phyloP scores from a whole-genome alignment of 2,113 vertebrate genomes.

The Rhagologus leucostigma region DNA sequence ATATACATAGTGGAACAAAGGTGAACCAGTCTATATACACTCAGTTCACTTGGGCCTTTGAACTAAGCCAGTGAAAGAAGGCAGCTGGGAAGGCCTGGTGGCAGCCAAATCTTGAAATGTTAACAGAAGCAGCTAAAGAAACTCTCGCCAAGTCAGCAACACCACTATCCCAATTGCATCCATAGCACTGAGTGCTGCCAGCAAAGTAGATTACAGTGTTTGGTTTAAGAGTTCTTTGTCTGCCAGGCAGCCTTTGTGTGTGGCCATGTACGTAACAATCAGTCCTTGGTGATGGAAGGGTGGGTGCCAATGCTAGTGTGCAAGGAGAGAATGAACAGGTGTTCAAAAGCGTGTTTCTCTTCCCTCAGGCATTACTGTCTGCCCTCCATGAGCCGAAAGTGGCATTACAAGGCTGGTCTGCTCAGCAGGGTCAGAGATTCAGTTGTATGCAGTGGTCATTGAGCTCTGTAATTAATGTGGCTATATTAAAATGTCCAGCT shows the following conservation, averaged over 20 bases:
- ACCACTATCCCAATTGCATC: neutral
- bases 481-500: neutral
- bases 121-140: constrained; percentile 1
- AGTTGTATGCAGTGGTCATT: neutral
- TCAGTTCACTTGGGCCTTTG: neutral
- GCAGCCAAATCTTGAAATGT: neutral
- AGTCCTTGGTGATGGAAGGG: neutral
- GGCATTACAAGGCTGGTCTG: neutral
- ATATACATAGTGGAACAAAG: neutral
- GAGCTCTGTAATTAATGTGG: constrained; percentile 24
- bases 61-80: neutral
- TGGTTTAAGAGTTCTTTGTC: constrained; percentile 8
- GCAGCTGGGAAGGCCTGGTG: neutral
- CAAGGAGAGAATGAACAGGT: neutral
- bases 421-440: neutral
- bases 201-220: constrained; percentile 21
- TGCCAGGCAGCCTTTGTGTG: constrained; percentile 55
- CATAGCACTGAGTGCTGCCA: constrained; percentile 18
- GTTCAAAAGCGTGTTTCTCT: neutral
- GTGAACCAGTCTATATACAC: neutral
- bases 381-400: accelerated
- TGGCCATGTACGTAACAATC: constrained; percentile 3
- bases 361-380: neutral
- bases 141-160: neutral
- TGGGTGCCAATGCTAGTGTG: neutral